Evolutionary conservation across 2,113 vertebrate genomes (phyloP).

Genomic region (Arizona elegans): DNA sequence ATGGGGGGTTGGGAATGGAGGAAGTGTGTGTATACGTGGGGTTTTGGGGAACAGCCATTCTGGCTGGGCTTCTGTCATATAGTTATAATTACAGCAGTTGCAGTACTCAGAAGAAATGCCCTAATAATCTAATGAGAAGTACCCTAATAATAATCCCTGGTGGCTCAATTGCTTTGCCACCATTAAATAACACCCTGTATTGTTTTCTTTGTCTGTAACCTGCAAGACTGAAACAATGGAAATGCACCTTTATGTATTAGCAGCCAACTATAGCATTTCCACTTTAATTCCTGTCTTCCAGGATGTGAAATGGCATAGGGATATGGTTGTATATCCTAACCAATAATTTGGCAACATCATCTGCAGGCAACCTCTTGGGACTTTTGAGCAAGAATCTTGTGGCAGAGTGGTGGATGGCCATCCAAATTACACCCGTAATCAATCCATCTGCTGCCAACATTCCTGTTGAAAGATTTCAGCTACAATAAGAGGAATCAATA

Average conservation of each 20-base stretch:
- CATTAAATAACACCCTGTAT: neutral
- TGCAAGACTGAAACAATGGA: neutral
- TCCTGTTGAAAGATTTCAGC: slow-evolving; percentile 38
- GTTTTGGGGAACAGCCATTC: neutral
- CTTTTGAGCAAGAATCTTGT: neutral
- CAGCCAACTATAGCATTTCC: slow-evolving; percentile 16
- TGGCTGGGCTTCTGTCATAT: neutral
- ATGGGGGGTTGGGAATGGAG: neutral
- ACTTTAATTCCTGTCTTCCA: neutral
- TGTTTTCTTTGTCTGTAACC: neutral
- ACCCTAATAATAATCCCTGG: neutral
- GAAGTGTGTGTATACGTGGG: neutral
- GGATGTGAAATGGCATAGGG: neutral
- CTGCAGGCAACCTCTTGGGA: neutral
- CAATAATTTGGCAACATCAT: neutral
- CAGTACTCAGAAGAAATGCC: neutral
- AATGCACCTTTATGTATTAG: slow-evolving; percentile 3
- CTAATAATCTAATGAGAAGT: neutral
- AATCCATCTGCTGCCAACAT: slow-evolving; percentile 38
- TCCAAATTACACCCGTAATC: slow-evolving; percentile 22
- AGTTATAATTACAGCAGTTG: neutral
- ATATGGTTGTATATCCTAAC: slow-evolving; percentile 3
- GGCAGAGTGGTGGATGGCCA: neutral
- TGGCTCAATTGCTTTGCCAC: neutral
- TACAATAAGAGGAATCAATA: slow-evolving; percentile 48